These are phyloP conservation scores for Auanema sp. DNA, from an alignment of 2,888 invertebrate genomes.

Conservation along the genomic window DNA sequence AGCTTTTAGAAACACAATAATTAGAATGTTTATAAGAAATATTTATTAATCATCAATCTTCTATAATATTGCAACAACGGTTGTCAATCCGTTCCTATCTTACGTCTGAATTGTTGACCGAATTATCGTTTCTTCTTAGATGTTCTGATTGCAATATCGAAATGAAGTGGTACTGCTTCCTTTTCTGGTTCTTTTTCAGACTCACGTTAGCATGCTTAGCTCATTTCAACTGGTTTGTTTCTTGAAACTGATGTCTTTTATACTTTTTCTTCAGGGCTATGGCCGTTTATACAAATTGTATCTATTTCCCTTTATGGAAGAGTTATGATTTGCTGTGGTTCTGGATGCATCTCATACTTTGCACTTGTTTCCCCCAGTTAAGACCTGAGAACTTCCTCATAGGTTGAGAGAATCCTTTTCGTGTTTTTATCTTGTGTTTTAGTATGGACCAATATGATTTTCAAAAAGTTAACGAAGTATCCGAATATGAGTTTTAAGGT, in stretches of 20 bases:
- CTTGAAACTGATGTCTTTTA: background rate
- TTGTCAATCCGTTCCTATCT: too few species aligned
- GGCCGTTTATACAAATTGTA: conserved; percentile 56
- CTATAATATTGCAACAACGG: too few species aligned
- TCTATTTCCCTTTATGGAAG: conserved; percentile 61
- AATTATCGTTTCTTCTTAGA: too few species aligned
- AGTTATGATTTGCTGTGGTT: conserved; percentile 62
- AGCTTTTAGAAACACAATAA: too few species aligned
- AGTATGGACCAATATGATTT: conserved; percentile 56
- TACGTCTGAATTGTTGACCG: too few species aligned
- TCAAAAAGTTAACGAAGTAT: conserved; percentile 45
- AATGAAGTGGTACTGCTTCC: conserved; percentile 54
- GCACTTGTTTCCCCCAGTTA: conserved; percentile 56
- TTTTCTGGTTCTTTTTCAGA: conserved; percentile 61
- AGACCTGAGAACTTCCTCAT: conserved; percentile 44
- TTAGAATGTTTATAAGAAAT: too few species aligned
- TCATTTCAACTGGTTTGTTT: conserved; percentile 56
- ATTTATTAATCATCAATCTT: too few species aligned
- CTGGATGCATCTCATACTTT: conserved; percentile 60
- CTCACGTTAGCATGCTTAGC: conserved; percentile 59
- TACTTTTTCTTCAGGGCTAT: conserved; percentile 29
- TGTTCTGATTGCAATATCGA: background rate
- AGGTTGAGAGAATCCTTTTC: conserved; percentile 54
- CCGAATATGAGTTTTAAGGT: conserved; percentile 53
- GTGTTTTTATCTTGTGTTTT: too few species aligned